These are phyloP conservation scores for Fragum fragum DNA, from an alignment of 2,888 invertebrate genomes.

Conservation along the genomic window DNA sequence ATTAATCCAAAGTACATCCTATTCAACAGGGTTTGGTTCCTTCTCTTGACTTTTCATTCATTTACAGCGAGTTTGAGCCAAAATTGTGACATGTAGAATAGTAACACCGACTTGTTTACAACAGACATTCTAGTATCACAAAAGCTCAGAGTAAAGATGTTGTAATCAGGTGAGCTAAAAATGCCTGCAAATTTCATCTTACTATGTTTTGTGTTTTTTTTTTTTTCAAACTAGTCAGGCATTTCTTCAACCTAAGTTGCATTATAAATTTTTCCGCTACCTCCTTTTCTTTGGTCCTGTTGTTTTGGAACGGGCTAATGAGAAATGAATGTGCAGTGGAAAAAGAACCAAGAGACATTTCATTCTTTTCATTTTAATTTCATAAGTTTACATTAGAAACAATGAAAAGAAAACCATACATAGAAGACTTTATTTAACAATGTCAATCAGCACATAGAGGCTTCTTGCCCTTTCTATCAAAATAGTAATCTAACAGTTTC, in stretches of 20 bases:
- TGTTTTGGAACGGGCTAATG: too few relatives aligned
- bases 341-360: too few relatives aligned
- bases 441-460: background rate
- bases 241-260: too few relatives aligned
- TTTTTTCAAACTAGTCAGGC: too few relatives aligned
- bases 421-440: slow-evolving; percentile 10
- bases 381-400: slow-evolving; percentile 28
- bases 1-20: background rate
- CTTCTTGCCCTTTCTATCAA: slow-evolving; percentile 6
- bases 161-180: background rate
- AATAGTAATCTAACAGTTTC: background rate
- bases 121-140: background rate
- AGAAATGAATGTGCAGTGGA: too few relatives aligned
- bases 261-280: too few relatives aligned
- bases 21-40: background rate
- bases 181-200: background rate
- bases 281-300: too few relatives aligned
- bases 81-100: background rate
- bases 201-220: too few relatives aligned
- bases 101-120: background rate
- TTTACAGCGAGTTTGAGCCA: background rate
- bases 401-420: slow-evolving; percentile 11
- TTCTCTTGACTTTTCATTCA: background rate
- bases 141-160: background rate
- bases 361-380: slow-evolving; percentile 20